Evolutionary conservation across 2,113 vertebrate species (phyloP), one percentile per base, ranked within the genome.

Genomic region (Raphicerus campestris): DNA sequence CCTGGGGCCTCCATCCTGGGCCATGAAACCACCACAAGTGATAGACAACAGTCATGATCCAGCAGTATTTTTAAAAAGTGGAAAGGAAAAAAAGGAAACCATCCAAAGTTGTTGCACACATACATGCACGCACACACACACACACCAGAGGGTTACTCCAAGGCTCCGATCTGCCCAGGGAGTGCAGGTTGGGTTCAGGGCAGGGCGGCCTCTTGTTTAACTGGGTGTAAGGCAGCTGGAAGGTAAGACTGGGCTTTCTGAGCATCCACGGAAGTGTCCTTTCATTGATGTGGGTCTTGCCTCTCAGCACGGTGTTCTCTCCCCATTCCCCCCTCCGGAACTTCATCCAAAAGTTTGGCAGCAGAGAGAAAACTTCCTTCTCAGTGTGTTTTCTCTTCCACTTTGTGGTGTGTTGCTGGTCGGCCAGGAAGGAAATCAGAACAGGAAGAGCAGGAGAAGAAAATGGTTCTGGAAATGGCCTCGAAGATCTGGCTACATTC

Each of bases 171-270:
- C 97, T 98, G 98, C 97, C 39, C 94, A n/a, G 93, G 95, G 92
- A 87, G 63, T n/a, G 49, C 90, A 35, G 96, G 66, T 30, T 93
- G 92, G 96, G 81, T 3, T 14, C 3, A 7, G 93, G 97, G 97
- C 95, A 97, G 98, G 98, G 98, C 84, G 94, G 98, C 98, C 98
- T 98, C 98, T 93, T n/a, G 95, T 94, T 97, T 95, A 95, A 98
- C 98, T 96, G 97, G 98, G 98, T 98, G 97, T 99, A 99, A 99
- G 98, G 99, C 99, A 99, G 99, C 98, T 98, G 98, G 98, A 98
- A 98, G 98, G 98, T 98, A 96, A 98, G 98, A 98, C 89, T 87
- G 0, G 98, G 96, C 95, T 97, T 97, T 98, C 98, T 96, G 97
- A 97, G 97, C 98, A 97, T 98, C 96, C 94, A 5, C 90, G 49